Evolutionary conservation across 2,113 vertebrate species (phyloP).

Genomic region (Epinephelus lanceolatus): DNA sequence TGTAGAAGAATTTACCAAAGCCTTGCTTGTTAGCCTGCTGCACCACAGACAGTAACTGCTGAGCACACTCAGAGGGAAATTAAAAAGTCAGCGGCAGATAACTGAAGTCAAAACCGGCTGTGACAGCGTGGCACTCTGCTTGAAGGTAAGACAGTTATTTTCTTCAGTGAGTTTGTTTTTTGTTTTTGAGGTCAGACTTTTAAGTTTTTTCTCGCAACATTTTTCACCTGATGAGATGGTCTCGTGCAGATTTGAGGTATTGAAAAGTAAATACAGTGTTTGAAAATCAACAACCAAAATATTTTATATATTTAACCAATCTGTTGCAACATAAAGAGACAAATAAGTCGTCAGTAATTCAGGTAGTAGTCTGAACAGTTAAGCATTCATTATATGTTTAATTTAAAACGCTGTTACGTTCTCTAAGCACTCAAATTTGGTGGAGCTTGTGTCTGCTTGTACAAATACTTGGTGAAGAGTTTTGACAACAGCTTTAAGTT

Average conservation of each 20-base stretch:
- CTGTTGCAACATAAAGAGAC: not conserved
- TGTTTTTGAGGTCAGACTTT: not conserved
- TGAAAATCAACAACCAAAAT: not conserved
- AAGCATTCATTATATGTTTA: not conserved
- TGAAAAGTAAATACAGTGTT: not conserved
- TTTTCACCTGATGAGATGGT: not conserved
- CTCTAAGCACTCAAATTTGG: not conserved
- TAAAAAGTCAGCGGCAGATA: not conserved
- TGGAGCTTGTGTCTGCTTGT: not conserved
- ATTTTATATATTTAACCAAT: too few species aligned
- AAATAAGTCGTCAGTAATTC: not conserved
- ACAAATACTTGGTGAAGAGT: not conserved
- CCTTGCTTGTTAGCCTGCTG: constrained; percentile 40
- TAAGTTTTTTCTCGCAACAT: not conserved
- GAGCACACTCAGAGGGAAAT: not conserved
- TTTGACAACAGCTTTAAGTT: not conserved
- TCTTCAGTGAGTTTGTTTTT: not conserved
- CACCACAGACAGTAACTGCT: not conserved
- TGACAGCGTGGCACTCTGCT: not conserved
- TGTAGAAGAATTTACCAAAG: constrained; percentile 77
- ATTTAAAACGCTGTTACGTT: not conserved
- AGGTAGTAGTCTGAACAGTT: not conserved
- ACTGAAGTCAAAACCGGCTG: not conserved
- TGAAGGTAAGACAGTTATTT: constrained; percentile 42
- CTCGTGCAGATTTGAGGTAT: not conserved